Evolutionary conservation across 2,113 vertebrate species (phyloP), one percentile per base, ranked within the genome.

Genomic region (Alethe diademata): DNA sequence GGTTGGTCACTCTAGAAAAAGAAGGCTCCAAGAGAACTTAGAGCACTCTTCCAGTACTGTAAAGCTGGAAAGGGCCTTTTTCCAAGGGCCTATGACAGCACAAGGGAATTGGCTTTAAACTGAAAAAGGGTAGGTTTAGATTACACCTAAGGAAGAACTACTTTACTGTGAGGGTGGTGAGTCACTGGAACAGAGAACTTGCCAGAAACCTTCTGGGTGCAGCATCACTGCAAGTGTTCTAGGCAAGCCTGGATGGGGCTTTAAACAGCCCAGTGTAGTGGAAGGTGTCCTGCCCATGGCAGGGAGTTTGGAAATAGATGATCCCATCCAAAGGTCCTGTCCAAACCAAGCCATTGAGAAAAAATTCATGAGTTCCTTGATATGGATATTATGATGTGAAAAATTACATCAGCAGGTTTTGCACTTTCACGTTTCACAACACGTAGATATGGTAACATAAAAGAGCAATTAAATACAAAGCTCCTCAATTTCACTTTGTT

Each of bases 371-470:
- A 82, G 25, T 83, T 73, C 26, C 22, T 83, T 70, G 9, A 18
- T 73, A 26, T 24, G 5, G 13, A 23, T 70, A 35, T 54, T 70
- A 69, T 45, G 20, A 58, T 58, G 11, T 42, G 54, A 70, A 88
- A 79, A 61, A 86, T 33, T 72, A 12, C 1, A 3, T 86, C 23
- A 29, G 13, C 35, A 62, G 4, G 0, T 33, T 88, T 89, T 83
- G 23, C 0, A 1, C 6, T 93, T 92, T 12, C 9, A 0, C 45
- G 23, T 70, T 61, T 76, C 50, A 47, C 7, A 47, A 26, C 7
- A 28, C 1, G 6, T 48, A 70, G 24, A 23, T 26, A 47, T 1
- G 15, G 24, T 16, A 60, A 23, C 0, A 3, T 57, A 42, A 86
- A 78, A 6, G 16, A 31, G 9, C 9, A 40, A 62, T 70, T 1